Evolutionary conservation across 2,888 invertebrate genomes (phyloP).

Genomic region (Protophormia terraenovae): DNA sequence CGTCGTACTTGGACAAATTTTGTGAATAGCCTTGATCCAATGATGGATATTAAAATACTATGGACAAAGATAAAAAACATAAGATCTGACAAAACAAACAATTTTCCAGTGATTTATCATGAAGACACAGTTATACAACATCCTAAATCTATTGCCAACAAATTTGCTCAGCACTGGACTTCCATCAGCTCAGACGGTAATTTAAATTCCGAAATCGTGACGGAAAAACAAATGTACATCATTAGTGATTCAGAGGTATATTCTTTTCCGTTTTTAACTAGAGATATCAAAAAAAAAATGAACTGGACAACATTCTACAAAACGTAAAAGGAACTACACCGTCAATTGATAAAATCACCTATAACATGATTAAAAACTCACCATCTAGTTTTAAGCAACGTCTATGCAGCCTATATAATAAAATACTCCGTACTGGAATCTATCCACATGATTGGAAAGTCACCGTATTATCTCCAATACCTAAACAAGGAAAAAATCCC

Average conservation of each 20-base stretch:
- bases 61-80: slow-evolving; percentile 40
- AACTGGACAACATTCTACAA: slow-evolving; percentile 1
- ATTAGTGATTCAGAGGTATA: not conserved
- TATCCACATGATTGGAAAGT: slow-evolving; percentile 26
- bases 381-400: not conserved
- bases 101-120: not conserved
- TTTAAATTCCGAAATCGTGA: not conserved
- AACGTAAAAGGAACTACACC: not conserved
- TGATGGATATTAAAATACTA: slow-evolving; percentile 14
- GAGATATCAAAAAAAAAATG: not conserved
- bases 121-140: not conserved
- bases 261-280: not conserved
- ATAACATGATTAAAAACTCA: slow-evolving; percentile 2
- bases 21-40: slow-evolving; percentile 34
- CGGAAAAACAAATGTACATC: not conserved
- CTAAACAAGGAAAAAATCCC: slow-evolving; percentile 1
- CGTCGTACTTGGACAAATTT: slow-evolving; percentile 13
- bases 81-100: not conserved
- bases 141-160: not conserved
- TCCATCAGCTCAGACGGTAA: slow-evolving; percentile 4
- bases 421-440: not conserved
- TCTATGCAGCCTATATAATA: slow-evolving; percentile 14
- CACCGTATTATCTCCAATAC: slow-evolving; percentile 5
- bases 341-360: slow-evolving; percentile 7
- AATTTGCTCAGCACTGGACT: slow-evolving; percentile 13